Conservation (phyloP, 1,140 invertebrate genomes). For the Listronotus bonariensis region DNA sequence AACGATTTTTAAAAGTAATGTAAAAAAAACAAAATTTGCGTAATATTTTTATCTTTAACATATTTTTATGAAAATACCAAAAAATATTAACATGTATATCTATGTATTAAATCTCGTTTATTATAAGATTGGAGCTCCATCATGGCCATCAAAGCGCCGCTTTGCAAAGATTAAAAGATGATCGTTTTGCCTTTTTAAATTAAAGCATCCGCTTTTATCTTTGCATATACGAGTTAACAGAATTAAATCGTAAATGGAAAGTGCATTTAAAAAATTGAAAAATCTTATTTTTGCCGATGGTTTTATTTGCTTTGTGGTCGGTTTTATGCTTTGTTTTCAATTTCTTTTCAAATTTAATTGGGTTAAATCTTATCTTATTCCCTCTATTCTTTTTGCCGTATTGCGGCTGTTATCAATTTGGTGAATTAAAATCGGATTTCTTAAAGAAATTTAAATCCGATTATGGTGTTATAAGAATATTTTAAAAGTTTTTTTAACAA, state of each 20-base stretch:
- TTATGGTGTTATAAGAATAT: too few species aligned
- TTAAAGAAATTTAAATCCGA: not conserved
- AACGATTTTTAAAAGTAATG: too few species aligned
- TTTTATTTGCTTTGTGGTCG: slow-evolving; percentile 3
- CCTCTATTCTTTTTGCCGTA: not conserved
- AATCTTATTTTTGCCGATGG: slow-evolving; percentile 11
- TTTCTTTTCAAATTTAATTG: slow-evolving; percentile 18
- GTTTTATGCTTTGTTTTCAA: slow-evolving; percentile 20
- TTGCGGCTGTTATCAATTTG: slow-evolving; percentile 7
- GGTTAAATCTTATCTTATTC: slow-evolving; percentile 12
- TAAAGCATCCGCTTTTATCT: slow-evolving; percentile 6
- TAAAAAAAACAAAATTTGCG: too few species aligned
- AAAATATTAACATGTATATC: not conserved
- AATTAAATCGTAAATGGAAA: slow-evolving; percentile 15
- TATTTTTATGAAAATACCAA: too few species aligned
- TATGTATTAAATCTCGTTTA: slow-evolving; percentile 5
- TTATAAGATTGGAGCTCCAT: not conserved
- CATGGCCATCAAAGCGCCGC: slow-evolving; percentile 1
- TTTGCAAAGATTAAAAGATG: slow-evolving; percentile 2
- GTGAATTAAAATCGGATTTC: not conserved
- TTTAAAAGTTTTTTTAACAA: too few species aligned
- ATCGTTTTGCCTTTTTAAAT: slow-evolving; percentile 6
- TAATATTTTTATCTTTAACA: too few species aligned
- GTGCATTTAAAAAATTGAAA: slow-evolving; percentile 20
- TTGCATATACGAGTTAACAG: slow-evolving; percentile 10